Conservation (phyloP, 2,888 invertebrate genomes). For the Pemphredon lugubris region DNA sequence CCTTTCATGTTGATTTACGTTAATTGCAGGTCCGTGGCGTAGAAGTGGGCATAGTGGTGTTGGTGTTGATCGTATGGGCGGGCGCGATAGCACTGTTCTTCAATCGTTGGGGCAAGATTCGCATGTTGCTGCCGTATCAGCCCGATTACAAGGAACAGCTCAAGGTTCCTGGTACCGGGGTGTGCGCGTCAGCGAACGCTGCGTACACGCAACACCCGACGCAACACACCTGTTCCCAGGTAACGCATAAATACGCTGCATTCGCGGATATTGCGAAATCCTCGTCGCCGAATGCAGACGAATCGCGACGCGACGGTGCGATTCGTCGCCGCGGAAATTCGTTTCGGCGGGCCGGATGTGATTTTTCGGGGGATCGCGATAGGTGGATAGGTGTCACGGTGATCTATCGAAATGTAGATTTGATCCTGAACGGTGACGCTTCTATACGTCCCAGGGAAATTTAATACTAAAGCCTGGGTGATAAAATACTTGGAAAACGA, state of each 20-base stretch:
- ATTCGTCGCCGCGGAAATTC: slow-evolving; percentile 1
- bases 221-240: slow-evolving; percentile 85
- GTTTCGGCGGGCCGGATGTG: background rate
- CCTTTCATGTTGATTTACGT: no score
- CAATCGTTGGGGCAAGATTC: slow-evolving; percentile 97
- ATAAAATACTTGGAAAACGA: no score
- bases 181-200: slow-evolving; percentile 84
- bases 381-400: no score
- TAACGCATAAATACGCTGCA: slow-evolving; percentile 72
- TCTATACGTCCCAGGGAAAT: no score
- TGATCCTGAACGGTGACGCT: no score
- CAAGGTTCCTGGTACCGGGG: slow-evolving; percentile 89
- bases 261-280: slow-evolving; percentile 9
- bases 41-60: slow-evolving; percentile 93
- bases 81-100: slow-evolving; percentile 95
- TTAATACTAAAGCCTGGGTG: no score
- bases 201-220: slow-evolving; percentile 84
- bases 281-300: background rate
- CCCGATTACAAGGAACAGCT: slow-evolving; percentile 95
- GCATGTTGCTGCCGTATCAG: slow-evolving; percentile 95
- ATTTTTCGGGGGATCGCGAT: no score
- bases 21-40: slow-evolving; percentile 90
- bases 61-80: slow-evolving; percentile 93
- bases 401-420: background rate
- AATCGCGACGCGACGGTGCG: no score